Base-by-base conservation (phyloP, 2,888 invertebrate species). In the Norana najaformis region DNA sequence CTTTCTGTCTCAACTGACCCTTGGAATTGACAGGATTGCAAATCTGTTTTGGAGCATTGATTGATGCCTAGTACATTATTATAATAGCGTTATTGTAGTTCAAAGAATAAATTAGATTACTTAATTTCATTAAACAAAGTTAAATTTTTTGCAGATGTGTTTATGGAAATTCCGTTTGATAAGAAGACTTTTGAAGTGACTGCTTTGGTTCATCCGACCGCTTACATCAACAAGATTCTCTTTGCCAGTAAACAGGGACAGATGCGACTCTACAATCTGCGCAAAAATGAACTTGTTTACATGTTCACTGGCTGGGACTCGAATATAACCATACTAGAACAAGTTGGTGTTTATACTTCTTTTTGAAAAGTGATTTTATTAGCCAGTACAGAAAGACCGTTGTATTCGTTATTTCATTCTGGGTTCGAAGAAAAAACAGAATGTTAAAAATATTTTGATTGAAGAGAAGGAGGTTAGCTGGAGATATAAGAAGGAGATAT, bases 181-280 rank as follows among this genome's bases (percentile, higher is more conserved):
- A 95, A 96, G 30, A 95, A 96, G 0, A 95, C 95, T n/a, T 99
- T 99, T 94, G 96, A 96, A 93, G 96, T 99, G 47, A 97, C 97
- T 0, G 96, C 97, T 0, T 92, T 98, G n/a, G 95, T 97, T 90
- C 99, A 99, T 96, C 99, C 99, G 0, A 97, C 96, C 38, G 98
- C 99, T 0, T 99, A 99, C 94, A 95, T 98, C 34, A 99, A 99
- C 94, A 99, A 99, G 94, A 96, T 99, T 91, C 94, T 99, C 41
- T 95, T 99, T 83, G 98, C 97, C 0, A 98, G 98, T 92, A 96
- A 96, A n/a, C 91, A 91, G 82, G 92, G 98, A 0, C 95, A 96
- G 85, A 93, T 99, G 92, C 98, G 98, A 93, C 95, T 99, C 91
- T 98, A 98, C 97, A 99, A 99, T 95, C 95, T 99, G 16, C 97